A percentile compares a stretch with the other conserved stretches of the same genome.
Conservation (phyloP, 2,888 invertebrate species). For the Camponotus fellah region DNA sequence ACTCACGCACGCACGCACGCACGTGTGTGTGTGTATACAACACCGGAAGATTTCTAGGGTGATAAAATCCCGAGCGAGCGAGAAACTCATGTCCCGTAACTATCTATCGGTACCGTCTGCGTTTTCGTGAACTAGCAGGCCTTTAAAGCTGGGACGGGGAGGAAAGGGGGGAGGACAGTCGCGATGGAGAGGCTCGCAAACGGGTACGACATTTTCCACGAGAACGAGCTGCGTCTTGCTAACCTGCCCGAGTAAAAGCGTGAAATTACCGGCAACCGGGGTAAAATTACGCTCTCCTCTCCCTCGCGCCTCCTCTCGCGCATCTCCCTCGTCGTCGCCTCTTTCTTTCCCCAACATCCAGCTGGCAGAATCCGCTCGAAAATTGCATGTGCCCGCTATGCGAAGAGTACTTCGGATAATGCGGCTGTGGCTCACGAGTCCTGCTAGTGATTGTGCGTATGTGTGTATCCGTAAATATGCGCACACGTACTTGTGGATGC, state of each 20-base stretch:
- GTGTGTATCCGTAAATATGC: not conserved
- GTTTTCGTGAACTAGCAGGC: slow-evolving; percentile 74
- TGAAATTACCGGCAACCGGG: slow-evolving; percentile 80
- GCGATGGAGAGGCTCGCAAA: slow-evolving; percentile 55
- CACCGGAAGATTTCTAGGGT: slow-evolving; percentile 72
- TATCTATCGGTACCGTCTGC: slow-evolving; percentile 78
- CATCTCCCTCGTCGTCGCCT: slow-evolving; percentile 24
- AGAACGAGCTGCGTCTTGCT: slow-evolving; percentile 76
- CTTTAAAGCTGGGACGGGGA: slow-evolving; percentile 57
- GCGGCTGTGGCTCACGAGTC: slow-evolving; percentile 61
- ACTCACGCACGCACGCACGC: not conserved
- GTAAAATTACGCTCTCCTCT: slow-evolving; percentile 74
- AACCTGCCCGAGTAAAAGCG: slow-evolving; percentile 81
- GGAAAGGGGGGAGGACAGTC: not conserved
- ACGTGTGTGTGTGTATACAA: slow-evolving; percentile 56
- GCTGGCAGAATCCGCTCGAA: slow-evolving; percentile 73
- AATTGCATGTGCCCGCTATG: slow-evolving; percentile 77
- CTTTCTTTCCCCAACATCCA: slow-evolving; percentile 64
- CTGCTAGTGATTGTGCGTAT: slow-evolving; percentile 32
- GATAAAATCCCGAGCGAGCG: slow-evolving; percentile 77
- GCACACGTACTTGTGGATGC: not conserved
- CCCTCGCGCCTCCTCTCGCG: slow-evolving; percentile 16
- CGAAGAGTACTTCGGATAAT: slow-evolving; percentile 76
- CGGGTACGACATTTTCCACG: slow-evolving; percentile 80
- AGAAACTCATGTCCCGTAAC: slow-evolving; percentile 82